Evolutionary conservation across 2,113 vertebrate genomes (phyloP), one percentile per base, ranked within the genome.

Genomic region (Drymodes brunneopygia): DNA sequence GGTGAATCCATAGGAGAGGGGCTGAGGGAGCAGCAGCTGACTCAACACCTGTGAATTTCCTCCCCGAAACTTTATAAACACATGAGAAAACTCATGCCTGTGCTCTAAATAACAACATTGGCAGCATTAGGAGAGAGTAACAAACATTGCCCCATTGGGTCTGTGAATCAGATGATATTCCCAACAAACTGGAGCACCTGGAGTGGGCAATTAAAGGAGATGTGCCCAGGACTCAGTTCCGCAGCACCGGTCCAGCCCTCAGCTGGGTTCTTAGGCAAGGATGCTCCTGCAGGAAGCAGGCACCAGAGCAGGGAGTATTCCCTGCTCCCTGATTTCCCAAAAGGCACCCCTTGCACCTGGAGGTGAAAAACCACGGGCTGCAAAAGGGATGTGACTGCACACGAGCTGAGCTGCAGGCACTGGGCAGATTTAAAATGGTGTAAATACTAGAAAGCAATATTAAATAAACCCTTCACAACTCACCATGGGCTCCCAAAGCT

Each of bases 361-460:
- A 69, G 35, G 7, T 44, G 44, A 12, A 48, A 62, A 64, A 5
- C 6, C 58, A 23, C 1, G 6, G 33, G 7, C 42, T 45, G 64
- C 64, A 40, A 13, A 9, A 9, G 27, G 31, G 69, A 48, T 28
- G 72, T 60, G 80, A 57, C 86, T 94, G 93, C 71, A 45, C 48
- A 60, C 24, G 40, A 93, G 84, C 45, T 85, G 74, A 72, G 62
- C 47, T 87, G 69, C 74, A 66, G 20, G n/a, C 64, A 25, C 18
- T 15, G 69, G 67, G 44, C 77, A 88, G 72, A 51, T 70, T 60
- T 71, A 38, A 81, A 95, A 24, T 38, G 17, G 90, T 67, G 45
- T 69, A 70, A 92, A 82, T 83, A 78, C 61, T 16, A 5, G 82
- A 70, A 95, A 70, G 48, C 78, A 86, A 92, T 73, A 92, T 90